Evolutionary conservation across 1,140 invertebrate genomes (phyloP).

Genomic region (Drosophila paulistorum): DNA sequence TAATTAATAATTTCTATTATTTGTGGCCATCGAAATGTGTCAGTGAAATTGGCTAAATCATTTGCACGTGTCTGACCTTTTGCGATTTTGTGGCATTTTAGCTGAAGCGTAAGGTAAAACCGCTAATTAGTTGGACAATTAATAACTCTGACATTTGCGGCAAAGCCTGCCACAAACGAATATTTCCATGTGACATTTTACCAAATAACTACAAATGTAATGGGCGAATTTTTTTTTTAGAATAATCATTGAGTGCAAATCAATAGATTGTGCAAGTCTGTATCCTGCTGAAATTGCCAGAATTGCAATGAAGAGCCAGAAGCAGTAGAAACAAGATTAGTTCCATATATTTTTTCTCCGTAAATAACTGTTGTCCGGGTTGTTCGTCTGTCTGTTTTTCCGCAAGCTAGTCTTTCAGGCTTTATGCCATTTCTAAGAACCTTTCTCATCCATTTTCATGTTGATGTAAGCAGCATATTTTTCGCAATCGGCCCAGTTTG

Average conservation of each 20-base stretch:
- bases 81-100: slow-evolving; percentile 23
- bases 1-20: slow-evolving; percentile 59
- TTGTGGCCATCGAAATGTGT: slow-evolving; percentile 12
- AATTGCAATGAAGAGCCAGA: too few relatives aligned
- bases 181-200: neutral
- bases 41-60: slow-evolving; percentile 25
- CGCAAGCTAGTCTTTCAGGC: too few relatives aligned
- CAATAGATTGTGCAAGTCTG: neutral
- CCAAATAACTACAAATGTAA: neutral
- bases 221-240: neutral
- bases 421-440: too few relatives aligned
- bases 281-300: too few relatives aligned
- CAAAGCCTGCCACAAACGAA: neutral
- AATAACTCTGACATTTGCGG: slow-evolving; percentile 21
- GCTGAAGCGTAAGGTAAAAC: slow-evolving; percentile 29
- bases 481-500: too few relatives aligned
- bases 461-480: too few relatives aligned
- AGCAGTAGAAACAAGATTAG: too few relatives aligned
- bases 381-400: too few relatives aligned
- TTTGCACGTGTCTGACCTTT: slow-evolving; percentile 32
- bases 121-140: slow-evolving; percentile 57
- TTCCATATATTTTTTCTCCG: too few relatives aligned
- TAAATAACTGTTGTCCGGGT: too few relatives aligned
- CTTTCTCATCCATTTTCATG: too few relatives aligned
- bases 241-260: neutral